Percentiles rank a stretch among this genome's conserved stretches.
Conservation (phyloP, 2,888 invertebrate genomes). For the Cephus pygmeus region DNA sequence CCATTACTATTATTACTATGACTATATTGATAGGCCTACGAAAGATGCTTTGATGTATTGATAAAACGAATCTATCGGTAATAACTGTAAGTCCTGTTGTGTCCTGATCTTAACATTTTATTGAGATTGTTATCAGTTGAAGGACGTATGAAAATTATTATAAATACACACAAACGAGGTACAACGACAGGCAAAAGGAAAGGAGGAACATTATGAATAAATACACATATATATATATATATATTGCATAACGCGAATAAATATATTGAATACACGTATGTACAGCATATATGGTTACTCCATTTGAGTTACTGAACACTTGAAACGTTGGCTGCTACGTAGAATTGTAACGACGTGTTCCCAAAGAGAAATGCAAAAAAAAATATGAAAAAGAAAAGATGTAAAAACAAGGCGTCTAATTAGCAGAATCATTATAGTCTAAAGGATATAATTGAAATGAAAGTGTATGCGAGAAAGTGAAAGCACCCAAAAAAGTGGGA, state of each 20-base stretch:
- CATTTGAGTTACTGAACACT: too few relatives aligned
- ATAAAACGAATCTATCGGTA: slow-evolving; percentile 18
- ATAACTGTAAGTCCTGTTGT: slow-evolving; percentile 14
- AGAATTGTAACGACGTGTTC: too few relatives aligned
- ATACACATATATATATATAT: slow-evolving; percentile 15
- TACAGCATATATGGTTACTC: slow-evolving; percentile 13
- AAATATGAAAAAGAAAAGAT: slow-evolving; percentile 15
- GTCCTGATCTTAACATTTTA: slow-evolving; percentile 13
- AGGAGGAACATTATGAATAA: slow-evolving; percentile 6
- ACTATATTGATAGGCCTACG: slow-evolving; percentile 25
- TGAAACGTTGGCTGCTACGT: too few relatives aligned
- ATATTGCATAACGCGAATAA: slow-evolving; percentile 15
- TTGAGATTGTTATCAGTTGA: slow-evolving; percentile 18
- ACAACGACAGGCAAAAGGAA: slow-evolving; percentile 15
- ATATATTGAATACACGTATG: slow-evolving; percentile 18
- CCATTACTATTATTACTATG: too few relatives aligned
- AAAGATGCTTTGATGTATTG: slow-evolving; percentile 28
- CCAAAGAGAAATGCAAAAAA: slow-evolving; percentile 1
- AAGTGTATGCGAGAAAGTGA: too few relatives aligned
- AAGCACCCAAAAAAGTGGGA: too few relatives aligned
- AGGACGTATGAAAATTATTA: slow-evolving; percentile 23
- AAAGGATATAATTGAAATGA: too few relatives aligned
- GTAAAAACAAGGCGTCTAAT: neutral
- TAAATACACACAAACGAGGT: slow-evolving; percentile 13
- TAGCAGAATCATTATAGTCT: too few relatives aligned